Evolutionary conservation across 2,797 vertebrate genomes (phyloP).

Genomic region (Adrianichthys oophorus): DNA sequence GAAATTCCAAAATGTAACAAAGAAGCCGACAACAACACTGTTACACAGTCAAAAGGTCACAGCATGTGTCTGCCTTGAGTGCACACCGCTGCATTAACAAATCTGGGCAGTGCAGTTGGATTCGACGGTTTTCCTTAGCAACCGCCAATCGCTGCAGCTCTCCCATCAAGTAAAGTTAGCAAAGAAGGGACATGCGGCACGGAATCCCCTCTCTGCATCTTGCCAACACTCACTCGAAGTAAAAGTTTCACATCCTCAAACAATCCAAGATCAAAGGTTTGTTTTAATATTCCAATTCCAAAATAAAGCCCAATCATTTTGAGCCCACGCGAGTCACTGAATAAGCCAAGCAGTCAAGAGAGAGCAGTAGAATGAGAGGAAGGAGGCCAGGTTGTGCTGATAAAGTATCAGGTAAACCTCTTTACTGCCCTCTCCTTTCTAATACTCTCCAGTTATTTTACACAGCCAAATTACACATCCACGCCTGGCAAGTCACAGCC

Average conservation of each 20-base stretch:
- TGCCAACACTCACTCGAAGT: conserved; percentile 10
- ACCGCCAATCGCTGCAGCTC: conserved; percentile 41
- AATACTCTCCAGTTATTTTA: conserved; percentile 24
- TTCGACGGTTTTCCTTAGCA: conserved; percentile 28
- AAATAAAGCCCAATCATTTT: conserved; percentile 21
- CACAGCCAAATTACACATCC: conserved; percentile 14
- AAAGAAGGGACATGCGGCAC: conserved; percentile 42
- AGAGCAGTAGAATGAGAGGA: conserved; percentile 13
- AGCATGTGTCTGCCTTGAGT: conserved; percentile 68
- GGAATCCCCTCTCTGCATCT: conserved; percentile 44
- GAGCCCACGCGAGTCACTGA: conserved; percentile 21
- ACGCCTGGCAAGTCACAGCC: conserved; percentile 36
- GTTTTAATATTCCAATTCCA: conserved; percentile 18
- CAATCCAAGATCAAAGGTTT: conserved; percentile 42
- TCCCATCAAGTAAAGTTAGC: conserved; percentile 64
- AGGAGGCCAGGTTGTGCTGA: conserved; percentile 15
- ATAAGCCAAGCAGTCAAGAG: conserved; percentile 34
- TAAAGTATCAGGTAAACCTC: conserved; percentile 22
- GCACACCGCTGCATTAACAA: conserved; percentile 58
- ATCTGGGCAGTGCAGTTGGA: conserved; percentile 46
- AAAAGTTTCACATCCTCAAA: conserved; percentile 60
- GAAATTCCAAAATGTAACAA: conserved; percentile 65
- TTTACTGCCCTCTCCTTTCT: conserved; percentile 9
- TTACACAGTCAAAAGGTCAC: conserved; percentile 64
- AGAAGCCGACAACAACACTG: conserved; percentile 59